Conservation (phyloP, 1,140 invertebrate genomes). For the Hyphantria cunea region DNA sequence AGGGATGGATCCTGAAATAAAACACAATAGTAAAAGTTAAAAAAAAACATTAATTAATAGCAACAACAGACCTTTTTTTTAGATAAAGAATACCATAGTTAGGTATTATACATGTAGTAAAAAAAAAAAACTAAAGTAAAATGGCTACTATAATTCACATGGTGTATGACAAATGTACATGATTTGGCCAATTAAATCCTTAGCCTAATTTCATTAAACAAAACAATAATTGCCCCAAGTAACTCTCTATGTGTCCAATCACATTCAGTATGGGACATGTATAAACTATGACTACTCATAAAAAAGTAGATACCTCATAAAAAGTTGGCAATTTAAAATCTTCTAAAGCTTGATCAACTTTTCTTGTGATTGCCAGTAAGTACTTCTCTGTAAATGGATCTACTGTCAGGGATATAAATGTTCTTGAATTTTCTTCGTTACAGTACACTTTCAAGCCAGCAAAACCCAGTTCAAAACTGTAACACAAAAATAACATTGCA, state of each 20-base stretch:
- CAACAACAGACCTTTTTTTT: not conserved
- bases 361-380: slow-evolving; percentile 80
- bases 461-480: slow-evolving; percentile 84
- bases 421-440: slow-evolving; percentile 89
- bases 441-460: slow-evolving; percentile 84
- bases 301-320: slow-evolving; percentile 46
- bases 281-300: no score
- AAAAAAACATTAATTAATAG: no score
- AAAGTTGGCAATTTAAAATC: slow-evolving; percentile 85
- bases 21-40: slow-evolving; percentile 18
- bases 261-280: no score
- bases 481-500: slow-evolving; percentile 29
- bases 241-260: no score
- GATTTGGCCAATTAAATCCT: no score
- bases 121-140: no score
- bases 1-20: slow-evolving; percentile 85
- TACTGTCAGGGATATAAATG: slow-evolving; percentile 87
- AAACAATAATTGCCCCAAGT: no score
- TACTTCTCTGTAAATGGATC: slow-evolving; percentile 73
- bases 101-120: no score
- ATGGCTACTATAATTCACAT: no score
- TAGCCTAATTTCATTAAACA: no score
- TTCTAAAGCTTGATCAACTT: slow-evolving; percentile 83
- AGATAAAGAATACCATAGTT: no score
- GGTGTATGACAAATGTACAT: no score